Evolutionary conservation across 2,888 invertebrate species (phyloP), one percentile per base, ranked within the genome.

Genomic region (Oxystoma pomonae): DNA sequence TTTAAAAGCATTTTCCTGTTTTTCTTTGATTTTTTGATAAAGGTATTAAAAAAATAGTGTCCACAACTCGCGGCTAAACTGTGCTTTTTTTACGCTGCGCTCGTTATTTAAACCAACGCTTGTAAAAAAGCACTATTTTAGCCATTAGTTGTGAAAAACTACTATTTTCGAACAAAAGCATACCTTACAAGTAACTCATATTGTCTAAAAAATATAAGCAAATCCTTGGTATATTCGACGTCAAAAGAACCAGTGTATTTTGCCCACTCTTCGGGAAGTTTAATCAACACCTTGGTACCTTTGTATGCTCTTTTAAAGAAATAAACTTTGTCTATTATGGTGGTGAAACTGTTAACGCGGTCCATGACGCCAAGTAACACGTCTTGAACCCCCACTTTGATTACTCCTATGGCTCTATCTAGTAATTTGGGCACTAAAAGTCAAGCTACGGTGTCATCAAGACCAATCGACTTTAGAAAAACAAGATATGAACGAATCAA

Each of bases 161-260:
- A 50, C n/a, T n/a, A n/a, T n/a, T 1, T 60, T 60, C 21, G 20
- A 56, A 18, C 1, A 35, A 55, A 55, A 18, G 12, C 17, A 51
- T 61, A 81, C 83, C 88, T 84, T 1, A 85, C 80, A 66, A 83
- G 85, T 59, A 88, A 79, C 72, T 89, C 89, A 73, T 86, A 85
- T 70, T 89, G 89, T 0, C 89, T 83, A 71, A 82, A 84, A 66
- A 86, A 82, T 0, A 84, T 80, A 1, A 89, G 76, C 66, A 85
- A 76, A 58, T 85, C 83, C 70, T 85, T 85, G 1, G 83, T 73
- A 68, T 81, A 79, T 1, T 79, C 76, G 65, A 84, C 80, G 58
- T 84, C 58, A 19, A n/a, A 78, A 0, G 78, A 75, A 0, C 80
- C 79, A 1, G 69, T 72, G 0, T 76, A 60, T 5, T 69, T 73